A percentile compares a stretch with the other conserved stretches of the same genome.
Conservation (phyloP, 1,140 invertebrate genomes). For the Cephus cinctus region DNA sequence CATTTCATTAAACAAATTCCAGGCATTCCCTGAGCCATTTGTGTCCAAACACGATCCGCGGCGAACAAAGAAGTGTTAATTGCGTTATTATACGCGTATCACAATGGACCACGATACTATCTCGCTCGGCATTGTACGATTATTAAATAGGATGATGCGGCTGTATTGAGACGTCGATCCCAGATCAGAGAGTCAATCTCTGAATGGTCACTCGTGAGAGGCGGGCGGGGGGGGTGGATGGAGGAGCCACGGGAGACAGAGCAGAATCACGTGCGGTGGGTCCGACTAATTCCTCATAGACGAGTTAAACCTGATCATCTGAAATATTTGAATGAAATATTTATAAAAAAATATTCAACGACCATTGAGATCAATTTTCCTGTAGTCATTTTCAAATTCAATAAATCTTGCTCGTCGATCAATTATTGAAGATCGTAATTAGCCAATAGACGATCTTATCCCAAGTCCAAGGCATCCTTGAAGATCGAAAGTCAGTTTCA, state of each 20-base stretch:
- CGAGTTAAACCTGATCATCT: no score
- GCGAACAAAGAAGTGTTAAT: slow-evolving; percentile 42
- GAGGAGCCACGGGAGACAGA: slow-evolving; percentile 23
- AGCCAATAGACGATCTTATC: no score
- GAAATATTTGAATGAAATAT: no score
- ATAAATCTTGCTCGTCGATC: no score
- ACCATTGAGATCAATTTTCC: no score
- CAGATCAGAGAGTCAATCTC: slow-evolving; percentile 15
- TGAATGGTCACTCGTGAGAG: slow-evolving; percentile 1
- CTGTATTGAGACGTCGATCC: slow-evolving; percentile 34
- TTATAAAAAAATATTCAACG: no score
- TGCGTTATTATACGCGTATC: slow-evolving; percentile 31
- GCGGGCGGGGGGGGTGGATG: slow-evolving; percentile 18
- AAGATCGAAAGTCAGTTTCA: neutral
- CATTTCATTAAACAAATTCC: no score
- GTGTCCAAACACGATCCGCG: slow-evolving; percentile 36
- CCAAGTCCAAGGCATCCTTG: neutral
- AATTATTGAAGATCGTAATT: no score
- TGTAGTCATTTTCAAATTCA: no score
- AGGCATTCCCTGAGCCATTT: slow-evolving; percentile 6
- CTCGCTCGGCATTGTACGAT: slow-evolving; percentile 35
- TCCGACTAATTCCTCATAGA: no score
- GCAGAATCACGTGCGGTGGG: slow-evolving; percentile 28
- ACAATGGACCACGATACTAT: slow-evolving; percentile 29
- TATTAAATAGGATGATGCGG: slow-evolving; percentile 46